Conservation (phyloP, 2,113 vertebrate genomes). For the Phoxinus phoxinus region DNA sequence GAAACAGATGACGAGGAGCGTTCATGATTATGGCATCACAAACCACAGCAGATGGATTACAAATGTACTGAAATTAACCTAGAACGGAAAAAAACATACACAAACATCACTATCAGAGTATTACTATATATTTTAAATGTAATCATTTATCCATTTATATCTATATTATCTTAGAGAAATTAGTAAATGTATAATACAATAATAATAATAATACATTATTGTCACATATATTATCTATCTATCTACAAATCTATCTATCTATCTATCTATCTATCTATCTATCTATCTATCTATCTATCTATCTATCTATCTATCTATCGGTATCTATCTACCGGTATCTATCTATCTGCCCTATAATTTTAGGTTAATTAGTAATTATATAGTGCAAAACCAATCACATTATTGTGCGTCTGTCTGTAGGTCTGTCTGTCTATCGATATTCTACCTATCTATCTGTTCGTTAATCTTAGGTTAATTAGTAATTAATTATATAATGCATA, state of each 20-base stretch:
- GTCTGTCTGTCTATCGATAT: too few relatives aligned
- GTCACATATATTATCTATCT: too few relatives aligned
- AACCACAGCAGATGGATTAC: neutral
- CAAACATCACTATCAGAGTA: neutral
- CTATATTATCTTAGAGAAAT: neutral
- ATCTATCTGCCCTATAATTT: neutral
- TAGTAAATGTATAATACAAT: too few relatives aligned
- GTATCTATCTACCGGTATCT: neutral
- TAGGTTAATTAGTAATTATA: neutral
- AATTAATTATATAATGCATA: neutral
- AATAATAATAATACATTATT: too few relatives aligned
- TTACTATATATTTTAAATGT: neutral
- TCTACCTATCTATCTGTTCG: neutral
- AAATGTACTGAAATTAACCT: neutral
- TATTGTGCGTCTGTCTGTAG: neutral
- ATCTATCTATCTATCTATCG: neutral
- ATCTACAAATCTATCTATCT: neutral
- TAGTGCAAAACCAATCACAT: neutral
- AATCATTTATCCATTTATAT: neutral
- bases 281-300: too few relatives aligned
- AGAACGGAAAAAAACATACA: neutral
- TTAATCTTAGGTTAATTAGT: neutral
- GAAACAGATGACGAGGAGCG: conserved; percentile 59
- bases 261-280: too few relatives aligned
- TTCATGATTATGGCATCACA: conserved; percentile 60